phyloP scores from a whole-genome alignment of 37 sponge, comb jelly and placozoan genomes.

The Beroe forskalii region DNA sequence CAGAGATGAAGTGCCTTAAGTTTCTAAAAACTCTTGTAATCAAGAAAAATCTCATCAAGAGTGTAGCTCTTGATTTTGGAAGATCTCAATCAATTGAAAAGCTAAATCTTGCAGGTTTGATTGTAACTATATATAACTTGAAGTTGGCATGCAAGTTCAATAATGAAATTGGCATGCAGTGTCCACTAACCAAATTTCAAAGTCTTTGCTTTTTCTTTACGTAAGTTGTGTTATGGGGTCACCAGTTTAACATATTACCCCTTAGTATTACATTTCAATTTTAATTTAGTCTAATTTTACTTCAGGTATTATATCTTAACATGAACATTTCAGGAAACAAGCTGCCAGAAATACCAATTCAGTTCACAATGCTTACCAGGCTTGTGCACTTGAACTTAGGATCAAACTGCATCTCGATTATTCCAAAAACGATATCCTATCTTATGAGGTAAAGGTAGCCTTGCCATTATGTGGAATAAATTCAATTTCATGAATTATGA shows the following conservation, averaged over 20 bases:
- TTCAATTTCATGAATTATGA: no score
- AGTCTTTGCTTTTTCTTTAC: no score
- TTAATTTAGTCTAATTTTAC: no score
- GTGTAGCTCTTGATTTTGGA: slow-evolving; percentile 64
- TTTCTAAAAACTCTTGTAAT: slow-evolving; percentile 54
- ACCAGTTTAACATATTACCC: no score
- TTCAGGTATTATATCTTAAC: no score
- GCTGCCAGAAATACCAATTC: slow-evolving; percentile 42
- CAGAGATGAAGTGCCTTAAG: slow-evolving; percentile 48
- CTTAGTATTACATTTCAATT: no score
- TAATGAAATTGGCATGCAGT: no score
- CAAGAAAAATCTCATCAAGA: slow-evolving; percentile 49
- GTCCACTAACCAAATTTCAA: no score
- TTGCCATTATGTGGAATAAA: no score
- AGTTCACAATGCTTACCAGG: slow-evolving; percentile 41
- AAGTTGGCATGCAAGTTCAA: no score
- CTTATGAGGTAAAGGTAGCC: slow-evolving; percentile 65
- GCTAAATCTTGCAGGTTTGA: slow-evolving; percentile 45
- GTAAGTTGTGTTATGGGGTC: no score
- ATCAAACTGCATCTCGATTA: background rate
- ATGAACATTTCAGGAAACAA: slow-evolving; percentile 32
- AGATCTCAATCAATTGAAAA: slow-evolving; percentile 53
- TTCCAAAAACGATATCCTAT: slow-evolving; percentile 20
- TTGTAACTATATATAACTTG: no score
- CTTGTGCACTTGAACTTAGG: slow-evolving; percentile 44